Conservation (phyloP, 2,113 vertebrate genomes). For the Oreochromis aureus region DNA sequence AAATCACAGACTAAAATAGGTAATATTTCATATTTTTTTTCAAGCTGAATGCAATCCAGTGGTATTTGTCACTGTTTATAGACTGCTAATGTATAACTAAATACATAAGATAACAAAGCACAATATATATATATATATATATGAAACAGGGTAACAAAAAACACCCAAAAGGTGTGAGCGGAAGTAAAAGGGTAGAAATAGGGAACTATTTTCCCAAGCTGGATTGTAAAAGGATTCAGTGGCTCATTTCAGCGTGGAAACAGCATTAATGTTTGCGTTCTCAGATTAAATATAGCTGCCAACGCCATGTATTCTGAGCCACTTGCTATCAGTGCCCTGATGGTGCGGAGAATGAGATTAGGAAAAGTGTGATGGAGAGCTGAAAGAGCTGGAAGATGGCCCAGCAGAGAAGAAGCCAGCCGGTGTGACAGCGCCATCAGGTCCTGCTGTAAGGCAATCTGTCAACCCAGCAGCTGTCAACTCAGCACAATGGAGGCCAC, state of each 20-base stretch:
- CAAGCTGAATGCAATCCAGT: neutral
- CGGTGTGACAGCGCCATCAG: slow-evolving; percentile 30
- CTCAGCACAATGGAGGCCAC: slow-evolving; percentile 42
- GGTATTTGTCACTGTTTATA: neutral
- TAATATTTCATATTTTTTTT: neutral
- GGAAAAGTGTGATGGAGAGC: slow-evolving; percentile 16
- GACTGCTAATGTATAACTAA: neutral
- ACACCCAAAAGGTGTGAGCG: neutral
- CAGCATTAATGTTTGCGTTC: slow-evolving; percentile 24
- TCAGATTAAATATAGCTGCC: slow-evolving; percentile 27
- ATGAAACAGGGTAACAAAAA: neutral
- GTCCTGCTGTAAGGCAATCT: slow-evolving; percentile 38
- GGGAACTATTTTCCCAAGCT: neutral
- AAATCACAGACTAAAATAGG: neutral
- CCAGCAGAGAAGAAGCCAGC: slow-evolving; percentile 3
- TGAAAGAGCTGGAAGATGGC: slow-evolving; percentile 35
- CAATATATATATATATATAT: neutral
- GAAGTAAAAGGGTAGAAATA: neutral
- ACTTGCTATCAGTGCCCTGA: slow-evolving; percentile 1
- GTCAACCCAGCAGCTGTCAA: slow-evolving; percentile 46
- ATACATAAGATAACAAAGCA: neutral
- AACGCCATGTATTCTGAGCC: neutral
- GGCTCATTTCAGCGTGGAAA: slow-evolving; percentile 16
- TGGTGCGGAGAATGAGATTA: slow-evolving; percentile 49
- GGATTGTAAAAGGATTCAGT: slow-evolving; percentile 4